Base-by-base conservation (phyloP, 2,888 invertebrate genomes). In the Cephalotes varians region DNA sequence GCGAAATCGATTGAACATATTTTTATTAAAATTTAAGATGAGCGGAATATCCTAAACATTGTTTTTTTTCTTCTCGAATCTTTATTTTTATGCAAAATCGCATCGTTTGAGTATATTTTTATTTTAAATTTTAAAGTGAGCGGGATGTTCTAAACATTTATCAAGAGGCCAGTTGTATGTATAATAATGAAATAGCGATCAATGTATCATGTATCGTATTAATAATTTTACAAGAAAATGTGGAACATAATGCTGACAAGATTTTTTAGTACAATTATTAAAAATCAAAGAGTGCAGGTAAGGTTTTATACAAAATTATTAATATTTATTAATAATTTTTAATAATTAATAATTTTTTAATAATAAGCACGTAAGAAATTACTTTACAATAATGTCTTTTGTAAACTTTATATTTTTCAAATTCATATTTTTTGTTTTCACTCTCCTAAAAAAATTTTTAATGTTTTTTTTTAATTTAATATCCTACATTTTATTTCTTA, bases 221-320 rank as follows among this genome's bases (percentile, higher is more conserved):
- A 15, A 15, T 56, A 10, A 64, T 44, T 47, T 47, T 15, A 18
- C 4, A 51, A 72, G n/a, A 56, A 64, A 31, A 56, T 31, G 51
- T 77, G 76, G 21, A 77, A 31, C 4, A 31, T 31, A 7, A 56
- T 44, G 40, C 5, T 77, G 21, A 56, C 10, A 1, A 56, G 44
- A 12, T 44, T 71, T 12, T 56, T 71, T 25, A 44, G 31, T 25
- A 31, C 44, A 56, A 34, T 71, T 44, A 34, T 56, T 25, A 71
- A 79, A 44, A 54, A 1, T 9, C 72, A 56, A 21, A 54, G 15
- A 40, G 0, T 5, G 7, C 72, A 79, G 54, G 77, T 79, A 72
- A 44, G 44, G 10, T 40, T 12, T 71, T 34, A 2, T 62, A n/a
- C 18, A n/a, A n/a, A n/a, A n/a, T n/a, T n/a, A n/a, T n/a, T n/a